These are phyloP conservation scores for Lycocorax pyrrhopterus DNA, from an alignment of 2,113 vertebrate species.

Conservation along the genomic window DNA sequence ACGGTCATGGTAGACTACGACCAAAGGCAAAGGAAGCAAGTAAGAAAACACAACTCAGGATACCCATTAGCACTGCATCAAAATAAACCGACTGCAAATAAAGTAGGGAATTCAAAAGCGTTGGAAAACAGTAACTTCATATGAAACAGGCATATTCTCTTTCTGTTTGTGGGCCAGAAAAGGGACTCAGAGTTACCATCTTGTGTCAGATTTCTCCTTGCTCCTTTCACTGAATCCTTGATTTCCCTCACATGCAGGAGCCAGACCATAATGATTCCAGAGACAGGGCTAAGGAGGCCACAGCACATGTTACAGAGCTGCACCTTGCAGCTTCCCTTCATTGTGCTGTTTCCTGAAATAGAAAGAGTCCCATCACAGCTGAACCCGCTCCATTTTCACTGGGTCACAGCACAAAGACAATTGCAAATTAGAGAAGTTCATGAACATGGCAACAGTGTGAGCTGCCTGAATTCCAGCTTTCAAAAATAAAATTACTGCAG, in stretches of 20 bases:
- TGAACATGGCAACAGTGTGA: neutral
- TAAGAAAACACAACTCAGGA: neutral
- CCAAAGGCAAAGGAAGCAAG: neutral
- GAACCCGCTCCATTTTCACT: neutral
- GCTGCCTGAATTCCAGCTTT: neutral
- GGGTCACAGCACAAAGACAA: neutral
- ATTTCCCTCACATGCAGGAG: neutral
- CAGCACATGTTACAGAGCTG: neutral
- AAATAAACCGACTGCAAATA: neutral
- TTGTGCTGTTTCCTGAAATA: neutral
- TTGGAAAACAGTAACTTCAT: neutral
- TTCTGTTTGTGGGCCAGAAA: neutral
- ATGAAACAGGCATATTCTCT: neutral
- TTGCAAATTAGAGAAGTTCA: neutral
- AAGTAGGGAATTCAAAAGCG: neutral
- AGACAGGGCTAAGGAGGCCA: neutral
- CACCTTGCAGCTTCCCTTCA: neutral
- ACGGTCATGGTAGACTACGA: neutral
- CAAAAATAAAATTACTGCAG: neutral
- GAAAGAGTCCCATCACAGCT: neutral
- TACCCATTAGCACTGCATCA: neutral
- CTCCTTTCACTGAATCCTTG: neutral
- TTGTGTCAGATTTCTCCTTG: neutral
- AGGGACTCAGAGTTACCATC: neutral
- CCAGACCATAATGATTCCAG: neutral